These are phyloP conservation scores for Chaetophractus vellerosus DNA, from an alignment of 2,797 vertebrate species.

Conservation along the genomic window DNA sequence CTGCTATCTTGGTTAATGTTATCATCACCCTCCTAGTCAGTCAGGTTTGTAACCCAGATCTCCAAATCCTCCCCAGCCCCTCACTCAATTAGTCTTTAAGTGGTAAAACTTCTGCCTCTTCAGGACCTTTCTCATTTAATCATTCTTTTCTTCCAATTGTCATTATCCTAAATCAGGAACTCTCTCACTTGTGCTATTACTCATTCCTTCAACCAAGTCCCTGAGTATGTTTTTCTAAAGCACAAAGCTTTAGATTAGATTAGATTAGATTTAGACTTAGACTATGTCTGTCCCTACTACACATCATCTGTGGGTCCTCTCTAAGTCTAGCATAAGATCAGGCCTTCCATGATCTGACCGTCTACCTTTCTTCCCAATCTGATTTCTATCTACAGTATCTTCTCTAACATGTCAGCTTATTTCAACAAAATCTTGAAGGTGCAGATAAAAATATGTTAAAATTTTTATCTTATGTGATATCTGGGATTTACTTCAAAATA, in stretches of 20 bases:
- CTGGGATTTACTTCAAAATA: background rate
- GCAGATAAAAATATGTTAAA: background rate
- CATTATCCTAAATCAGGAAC: background rate
- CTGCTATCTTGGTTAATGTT: no score
- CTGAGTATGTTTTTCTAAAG: background rate
- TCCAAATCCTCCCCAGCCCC: no score
- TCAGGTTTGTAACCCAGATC: no score
- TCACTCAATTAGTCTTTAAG: no score
- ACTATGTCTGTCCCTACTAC: background rate
- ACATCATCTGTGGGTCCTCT: background rate
- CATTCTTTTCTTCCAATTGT: background rate
- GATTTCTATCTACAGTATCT: background rate
- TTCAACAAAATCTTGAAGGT: background rate
- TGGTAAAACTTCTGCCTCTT: no score
- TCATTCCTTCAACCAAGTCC: background rate
- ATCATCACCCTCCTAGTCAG: no score
- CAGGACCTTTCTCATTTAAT: no score
- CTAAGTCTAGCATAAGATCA: background rate
- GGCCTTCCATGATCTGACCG: background rate
- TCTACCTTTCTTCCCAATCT: background rate
- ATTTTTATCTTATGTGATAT: constrained; percentile 11
- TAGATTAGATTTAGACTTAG: background rate
- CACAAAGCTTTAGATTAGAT: background rate
- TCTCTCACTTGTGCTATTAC: background rate
- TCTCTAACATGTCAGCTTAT: constrained; percentile 6